These are phyloP conservation scores for Actinemys pallida DNA, from an alignment of 2,113 vertebrate genomes.

Conservation along the genomic window DNA sequence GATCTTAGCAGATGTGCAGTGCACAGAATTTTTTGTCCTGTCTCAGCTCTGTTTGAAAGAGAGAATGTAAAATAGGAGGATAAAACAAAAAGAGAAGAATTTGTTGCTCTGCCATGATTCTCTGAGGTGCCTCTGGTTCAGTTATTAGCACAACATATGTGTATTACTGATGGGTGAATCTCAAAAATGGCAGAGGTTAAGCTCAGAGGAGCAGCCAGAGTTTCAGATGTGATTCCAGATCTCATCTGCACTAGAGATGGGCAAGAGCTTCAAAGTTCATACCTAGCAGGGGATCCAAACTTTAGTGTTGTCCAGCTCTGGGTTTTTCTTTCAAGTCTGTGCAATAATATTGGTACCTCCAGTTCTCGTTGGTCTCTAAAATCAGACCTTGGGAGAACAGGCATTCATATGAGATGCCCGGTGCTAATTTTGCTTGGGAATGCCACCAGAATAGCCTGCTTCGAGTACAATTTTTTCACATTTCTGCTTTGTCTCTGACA, in stretches of 20 bases:
- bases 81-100: not conserved
- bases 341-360: rapidly evolving
- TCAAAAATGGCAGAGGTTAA: not conserved
- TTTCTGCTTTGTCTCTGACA: not conserved
- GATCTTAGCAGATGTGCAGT: not conserved
- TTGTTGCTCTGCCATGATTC: not conserved
- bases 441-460: not conserved
- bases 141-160: not conserved
- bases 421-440: not conserved
- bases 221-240: not conserved
- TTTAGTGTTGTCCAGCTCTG: not conserved
- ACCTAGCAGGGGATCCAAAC: rapidly evolving
- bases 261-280: not conserved
- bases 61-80: not conserved
- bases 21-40: not conserved
- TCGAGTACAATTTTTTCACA: not conserved
- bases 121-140: not conserved
- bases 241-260: not conserved
- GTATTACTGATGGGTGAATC: not conserved
- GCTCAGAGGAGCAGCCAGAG: not conserved
- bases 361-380: not conserved
- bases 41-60: not conserved
- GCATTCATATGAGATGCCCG: rapidly evolving
- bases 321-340: not conserved
- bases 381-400: not conserved